Conservation (phyloP, 2,888 invertebrate species). For the Drepana falcataria region DNA sequence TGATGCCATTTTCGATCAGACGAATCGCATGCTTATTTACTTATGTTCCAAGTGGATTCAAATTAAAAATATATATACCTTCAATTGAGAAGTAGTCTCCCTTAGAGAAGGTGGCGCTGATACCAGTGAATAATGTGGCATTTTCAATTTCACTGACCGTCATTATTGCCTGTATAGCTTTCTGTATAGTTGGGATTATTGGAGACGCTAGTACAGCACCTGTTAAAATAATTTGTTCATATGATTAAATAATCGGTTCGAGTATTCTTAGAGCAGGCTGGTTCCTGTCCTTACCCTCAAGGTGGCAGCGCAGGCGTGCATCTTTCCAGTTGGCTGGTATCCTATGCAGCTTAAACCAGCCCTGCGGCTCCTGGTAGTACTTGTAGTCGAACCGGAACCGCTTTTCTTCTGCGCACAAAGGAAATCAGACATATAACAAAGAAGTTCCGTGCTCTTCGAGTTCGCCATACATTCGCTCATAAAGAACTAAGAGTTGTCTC, state of each 20-base stretch:
- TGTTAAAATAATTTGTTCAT: neutral
- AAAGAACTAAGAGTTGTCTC: too few relatives aligned
- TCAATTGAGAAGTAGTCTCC: constrained; percentile 18
- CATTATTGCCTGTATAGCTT: neutral
- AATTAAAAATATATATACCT: constrained; percentile 8
- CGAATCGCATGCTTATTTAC: too few relatives aligned
- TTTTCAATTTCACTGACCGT: neutral
- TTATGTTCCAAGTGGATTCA: too few relatives aligned
- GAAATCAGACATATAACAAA: too few relatives aligned
- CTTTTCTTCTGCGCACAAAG: too few relatives aligned
- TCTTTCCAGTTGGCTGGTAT: constrained; percentile 30
- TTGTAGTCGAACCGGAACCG: constrained; percentile 23
- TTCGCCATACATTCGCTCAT: too few relatives aligned
- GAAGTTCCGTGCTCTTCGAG: too few relatives aligned
- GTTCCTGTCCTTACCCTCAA: constrained; percentile 23
- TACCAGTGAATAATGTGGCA: constrained; percentile 11
- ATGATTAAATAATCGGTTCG: neutral
- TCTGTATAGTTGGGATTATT: neutral
- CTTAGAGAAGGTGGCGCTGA: constrained; percentile 18
- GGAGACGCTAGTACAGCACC: constrained; percentile 13
- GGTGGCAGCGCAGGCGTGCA: constrained; percentile 27
- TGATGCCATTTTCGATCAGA: too few relatives aligned
- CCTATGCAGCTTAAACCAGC: constrained; percentile 27
- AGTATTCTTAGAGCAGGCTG: neutral
- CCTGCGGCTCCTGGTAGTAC: constrained; percentile 15